phyloP scores from a whole-genome alignment of 2,113 vertebrate species.

The Ursus arctos region DNA sequence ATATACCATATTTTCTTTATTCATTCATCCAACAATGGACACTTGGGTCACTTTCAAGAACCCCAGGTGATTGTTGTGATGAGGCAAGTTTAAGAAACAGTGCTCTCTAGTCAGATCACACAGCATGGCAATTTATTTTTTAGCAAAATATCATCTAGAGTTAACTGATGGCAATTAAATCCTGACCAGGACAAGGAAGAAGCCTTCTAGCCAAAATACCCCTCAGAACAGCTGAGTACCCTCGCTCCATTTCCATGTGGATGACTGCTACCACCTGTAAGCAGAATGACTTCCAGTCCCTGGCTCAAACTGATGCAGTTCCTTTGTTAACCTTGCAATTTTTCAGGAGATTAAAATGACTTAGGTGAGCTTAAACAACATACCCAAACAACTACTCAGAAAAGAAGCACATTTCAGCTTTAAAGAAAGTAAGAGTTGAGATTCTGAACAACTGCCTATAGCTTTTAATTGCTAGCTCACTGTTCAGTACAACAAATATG shows the following conservation, averaged over 20 bases:
- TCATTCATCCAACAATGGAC: not conserved
- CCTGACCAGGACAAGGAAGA: not conserved
- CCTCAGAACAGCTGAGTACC: not conserved
- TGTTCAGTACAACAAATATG: not conserved
- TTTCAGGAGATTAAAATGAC: constrained; percentile 28
- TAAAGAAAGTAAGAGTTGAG: constrained; percentile 19
- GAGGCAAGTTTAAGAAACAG: constrained; percentile 13
- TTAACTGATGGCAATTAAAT: not conserved
- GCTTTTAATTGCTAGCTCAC: constrained; percentile 41
- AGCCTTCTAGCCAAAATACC: not conserved
- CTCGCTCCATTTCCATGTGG: not conserved
- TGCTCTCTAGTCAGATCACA: not conserved
- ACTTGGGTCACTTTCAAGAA: not conserved
- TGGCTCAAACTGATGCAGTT: constrained; percentile 2
- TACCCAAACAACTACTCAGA: not conserved
- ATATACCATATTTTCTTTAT: not conserved
- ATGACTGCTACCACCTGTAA: not conserved
- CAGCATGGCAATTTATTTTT: not conserved
- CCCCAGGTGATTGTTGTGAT: not conserved
- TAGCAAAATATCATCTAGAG: constrained; percentile 20
- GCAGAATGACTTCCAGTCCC: not conserved
- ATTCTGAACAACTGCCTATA: not conserved
- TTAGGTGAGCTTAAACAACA: constrained; percentile 4
- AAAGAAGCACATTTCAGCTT: constrained; percentile 22
- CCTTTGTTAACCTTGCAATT: not conserved